Percentiles rank a stretch among this genome's conserved stretches.
Conservation (phyloP, 2,888 invertebrate species). For the Pammene fasciana region DNA sequence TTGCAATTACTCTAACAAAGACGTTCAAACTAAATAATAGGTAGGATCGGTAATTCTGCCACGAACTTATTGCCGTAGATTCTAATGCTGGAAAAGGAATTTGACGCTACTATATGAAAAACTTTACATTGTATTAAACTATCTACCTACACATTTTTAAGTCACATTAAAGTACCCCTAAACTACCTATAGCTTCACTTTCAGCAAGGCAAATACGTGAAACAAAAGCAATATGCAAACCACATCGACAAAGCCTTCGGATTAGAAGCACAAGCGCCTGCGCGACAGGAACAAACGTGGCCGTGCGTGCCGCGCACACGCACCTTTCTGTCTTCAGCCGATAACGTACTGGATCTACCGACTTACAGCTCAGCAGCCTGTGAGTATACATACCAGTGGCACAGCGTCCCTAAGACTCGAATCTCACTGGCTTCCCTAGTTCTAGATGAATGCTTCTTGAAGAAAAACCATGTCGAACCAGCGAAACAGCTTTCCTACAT, state of each 20-base stretch:
- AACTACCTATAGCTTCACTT: background rate
- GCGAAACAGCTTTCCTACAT: too few relatives aligned
- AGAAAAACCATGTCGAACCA: too few relatives aligned
- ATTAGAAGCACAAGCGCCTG: constrained; percentile 51
- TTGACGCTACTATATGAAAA: too few relatives aligned
- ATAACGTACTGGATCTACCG: constrained; percentile 73
- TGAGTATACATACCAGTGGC: constrained; percentile 49
- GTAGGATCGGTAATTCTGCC: too few relatives aligned
- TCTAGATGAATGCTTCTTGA: too few relatives aligned
- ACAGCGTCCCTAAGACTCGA: background rate
- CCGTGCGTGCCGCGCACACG: constrained; percentile 69
- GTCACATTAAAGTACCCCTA: too few relatives aligned
- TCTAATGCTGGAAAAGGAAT: background rate
- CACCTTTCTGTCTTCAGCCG: constrained; percentile 63
- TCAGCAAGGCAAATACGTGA: constrained; percentile 59
- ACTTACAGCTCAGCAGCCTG: constrained; percentile 65
- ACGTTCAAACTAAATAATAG: too few relatives aligned
- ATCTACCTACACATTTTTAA: too few relatives aligned
- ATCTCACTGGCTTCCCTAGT: too few relatives aligned
- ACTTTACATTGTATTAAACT: too few relatives aligned
- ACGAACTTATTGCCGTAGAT: background rate
- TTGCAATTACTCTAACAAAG: too few relatives aligned
- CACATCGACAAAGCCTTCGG: constrained; percentile 65
- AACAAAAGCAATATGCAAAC: constrained; percentile 60
- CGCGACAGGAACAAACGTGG: constrained; percentile 56